These are phyloP conservation scores for Campaea margaritaria DNA, from an alignment of 2,888 invertebrate species.

Conservation along the genomic window DNA sequence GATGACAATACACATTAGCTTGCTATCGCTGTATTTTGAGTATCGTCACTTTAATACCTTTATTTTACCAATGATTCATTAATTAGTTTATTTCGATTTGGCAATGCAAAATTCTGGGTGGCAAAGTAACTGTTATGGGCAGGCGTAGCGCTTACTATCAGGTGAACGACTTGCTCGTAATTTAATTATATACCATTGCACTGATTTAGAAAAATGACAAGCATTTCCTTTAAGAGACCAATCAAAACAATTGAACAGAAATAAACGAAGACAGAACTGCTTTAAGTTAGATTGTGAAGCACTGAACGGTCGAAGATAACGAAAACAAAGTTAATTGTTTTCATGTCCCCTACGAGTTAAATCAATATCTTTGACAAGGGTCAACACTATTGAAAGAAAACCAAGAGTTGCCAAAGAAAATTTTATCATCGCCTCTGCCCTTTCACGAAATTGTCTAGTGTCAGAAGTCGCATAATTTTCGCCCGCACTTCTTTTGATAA, in stretches of 20 bases:
- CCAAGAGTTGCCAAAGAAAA: conserved; percentile 16
- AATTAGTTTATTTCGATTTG: too few species aligned
- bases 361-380: conserved; percentile 48
- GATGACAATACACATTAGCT: too few species aligned
- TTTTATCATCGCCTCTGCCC: conserved; percentile 12
- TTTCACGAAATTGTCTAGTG: conserved; percentile 19
- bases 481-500: background rate
- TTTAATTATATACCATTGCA: too few species aligned
- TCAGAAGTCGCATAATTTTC: conserved; percentile 7
- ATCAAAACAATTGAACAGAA: conserved; percentile 19
- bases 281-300: conserved; percentile 16
- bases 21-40: too few species aligned
- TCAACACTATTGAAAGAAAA: conserved; percentile 30
- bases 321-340: conserved; percentile 45
- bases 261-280: conserved; percentile 5
- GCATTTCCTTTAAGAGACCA: conserved; percentile 7
- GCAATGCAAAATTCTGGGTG: too few species aligned
- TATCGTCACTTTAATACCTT: too few species aligned
- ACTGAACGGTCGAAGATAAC: conserved; percentile 27
- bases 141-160: too few species aligned
- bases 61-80: too few species aligned
- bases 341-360: conserved; percentile 35
- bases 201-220: background rate
- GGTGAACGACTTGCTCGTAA: too few species aligned
- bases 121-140: too few species aligned